Evolutionary conservation across 2,797 vertebrate species (phyloP), one percentile per base, ranked within the genome.

Genomic region (Alcedo quadribrachys): DNA sequence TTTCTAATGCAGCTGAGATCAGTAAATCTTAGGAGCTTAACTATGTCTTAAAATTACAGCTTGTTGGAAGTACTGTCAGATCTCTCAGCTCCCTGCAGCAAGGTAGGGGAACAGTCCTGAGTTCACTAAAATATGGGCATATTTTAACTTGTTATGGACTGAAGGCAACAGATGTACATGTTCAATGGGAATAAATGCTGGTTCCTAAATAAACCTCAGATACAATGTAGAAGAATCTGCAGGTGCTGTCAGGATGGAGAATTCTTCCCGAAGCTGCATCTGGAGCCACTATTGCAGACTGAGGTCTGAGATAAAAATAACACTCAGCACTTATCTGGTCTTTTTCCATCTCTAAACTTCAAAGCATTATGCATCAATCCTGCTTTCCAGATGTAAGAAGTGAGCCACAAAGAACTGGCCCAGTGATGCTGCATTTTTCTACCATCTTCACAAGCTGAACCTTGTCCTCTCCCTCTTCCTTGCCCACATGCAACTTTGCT

Each of bases 251-350:
- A 85, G 73, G 69, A 70, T 73, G 40, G 76, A 8, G 50, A 87
- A 75, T 33, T 89, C 61, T 73, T 89, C 66, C 69, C 85, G 79
- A 87, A 87, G 66, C 76, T 87, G 81, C 88, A 92, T 85, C 86
- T 95, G 86, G 62, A 94, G 73, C 73, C 1, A 3, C 28, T 54
- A 42, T 18, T 60, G 73, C 40, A 78, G 75, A 68, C 58, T 30
- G 30, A 85, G 69, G 76, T 78, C 73, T 81, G 55, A 69, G 68
- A 94, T 75, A 90, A 94, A 94, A 94, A 90, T 68, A 95, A 75
- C 51, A 75, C 30, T 77, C 51, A 5, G 60, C 60, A 70, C 30
- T 89, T 78, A 73, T 30, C 73, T 35, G 43, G 54, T 42, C 37
- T 73, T 85, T 62, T 92, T 58, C 28, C 57, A 24, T 50, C 76